These are phyloP conservation scores for Sisyra terminalis DNA, from an alignment of 2,888 invertebrate species.

Conservation along the genomic window DNA sequence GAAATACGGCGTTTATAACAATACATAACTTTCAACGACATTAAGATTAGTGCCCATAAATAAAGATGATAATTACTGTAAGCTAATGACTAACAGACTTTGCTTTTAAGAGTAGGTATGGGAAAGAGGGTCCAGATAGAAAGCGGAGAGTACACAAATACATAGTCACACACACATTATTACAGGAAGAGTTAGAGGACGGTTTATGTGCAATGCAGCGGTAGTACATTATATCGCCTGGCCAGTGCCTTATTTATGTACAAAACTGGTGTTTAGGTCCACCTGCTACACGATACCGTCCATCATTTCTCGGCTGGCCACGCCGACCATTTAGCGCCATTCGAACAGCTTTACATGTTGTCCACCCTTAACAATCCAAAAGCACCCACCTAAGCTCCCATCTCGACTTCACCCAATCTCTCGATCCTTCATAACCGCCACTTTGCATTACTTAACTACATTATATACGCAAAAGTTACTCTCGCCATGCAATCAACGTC, in stretches of 20 bases:
- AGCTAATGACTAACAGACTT: constrained; percentile 6
- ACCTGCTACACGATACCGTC: constrained; percentile 22
- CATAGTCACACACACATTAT: constrained; percentile 1
- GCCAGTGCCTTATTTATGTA: constrained; percentile 13
- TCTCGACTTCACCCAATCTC: no score
- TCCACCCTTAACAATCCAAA: no score
- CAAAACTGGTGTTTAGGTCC: constrained; percentile 21
- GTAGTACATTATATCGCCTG: constrained; percentile 2
- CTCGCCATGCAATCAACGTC: no score
- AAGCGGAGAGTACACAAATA: not conserved
- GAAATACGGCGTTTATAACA: no score
- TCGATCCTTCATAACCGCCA: no score
- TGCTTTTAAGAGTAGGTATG: not conserved
- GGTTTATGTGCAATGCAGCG: not conserved
- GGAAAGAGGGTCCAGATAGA: not conserved
- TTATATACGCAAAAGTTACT: no score
- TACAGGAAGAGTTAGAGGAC: not conserved
- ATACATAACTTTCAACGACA: constrained; percentile 3
- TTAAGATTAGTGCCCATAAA: constrained; percentile 5
- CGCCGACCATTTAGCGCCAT: constrained; percentile 6
- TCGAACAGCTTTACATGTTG: constrained; percentile 1
- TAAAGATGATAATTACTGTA: constrained; percentile 6
- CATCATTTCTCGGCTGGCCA: constrained; percentile 18
- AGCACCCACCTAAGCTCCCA: no score
- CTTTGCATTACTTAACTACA: no score